phyloP scores from a whole-genome alignment of 2,888 invertebrate genomes.

The Lithophane socia region DNA sequence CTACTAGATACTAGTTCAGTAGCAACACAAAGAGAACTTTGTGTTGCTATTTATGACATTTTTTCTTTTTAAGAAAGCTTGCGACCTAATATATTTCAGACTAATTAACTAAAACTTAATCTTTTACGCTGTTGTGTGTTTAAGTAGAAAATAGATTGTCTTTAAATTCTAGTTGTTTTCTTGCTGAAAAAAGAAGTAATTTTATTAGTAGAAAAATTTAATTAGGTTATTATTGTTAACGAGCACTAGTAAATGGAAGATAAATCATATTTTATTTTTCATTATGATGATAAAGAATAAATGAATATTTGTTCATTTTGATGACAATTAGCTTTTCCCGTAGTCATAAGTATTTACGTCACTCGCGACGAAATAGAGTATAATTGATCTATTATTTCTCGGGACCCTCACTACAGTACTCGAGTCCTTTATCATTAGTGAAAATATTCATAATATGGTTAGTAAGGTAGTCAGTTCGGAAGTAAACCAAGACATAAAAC shows the following conservation, averaged over 20 bases:
- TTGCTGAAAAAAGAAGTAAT: too few species aligned
- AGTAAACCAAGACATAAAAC: not conserved
- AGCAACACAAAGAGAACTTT: too few species aligned
- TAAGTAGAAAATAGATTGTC: not conserved
- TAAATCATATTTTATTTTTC: not conserved
- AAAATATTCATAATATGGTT: not conserved
- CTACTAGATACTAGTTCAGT: not conserved
- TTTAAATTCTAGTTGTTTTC: not conserved
- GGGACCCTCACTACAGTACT: not conserved
- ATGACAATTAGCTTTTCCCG: not conserved
- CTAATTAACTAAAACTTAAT: not conserved
- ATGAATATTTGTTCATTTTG: not conserved
- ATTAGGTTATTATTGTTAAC: too few species aligned
- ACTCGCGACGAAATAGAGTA: not conserved
- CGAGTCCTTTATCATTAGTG: not conserved
- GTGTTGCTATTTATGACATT: not conserved
- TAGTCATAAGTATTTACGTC: constrained; percentile 7
- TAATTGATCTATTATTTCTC: constrained; percentile 15
- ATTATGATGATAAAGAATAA: not conserved
- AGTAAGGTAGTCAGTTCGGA: not conserved
- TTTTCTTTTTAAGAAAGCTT: not conserved
- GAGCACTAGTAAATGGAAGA: not conserved
- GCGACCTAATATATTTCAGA: not conserved
- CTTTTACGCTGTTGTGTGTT: not conserved
- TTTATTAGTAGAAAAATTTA: not conserved